phyloP scores from a whole-genome alignment of 2,797 vertebrate species.

The Microtus agrestis region DNA sequence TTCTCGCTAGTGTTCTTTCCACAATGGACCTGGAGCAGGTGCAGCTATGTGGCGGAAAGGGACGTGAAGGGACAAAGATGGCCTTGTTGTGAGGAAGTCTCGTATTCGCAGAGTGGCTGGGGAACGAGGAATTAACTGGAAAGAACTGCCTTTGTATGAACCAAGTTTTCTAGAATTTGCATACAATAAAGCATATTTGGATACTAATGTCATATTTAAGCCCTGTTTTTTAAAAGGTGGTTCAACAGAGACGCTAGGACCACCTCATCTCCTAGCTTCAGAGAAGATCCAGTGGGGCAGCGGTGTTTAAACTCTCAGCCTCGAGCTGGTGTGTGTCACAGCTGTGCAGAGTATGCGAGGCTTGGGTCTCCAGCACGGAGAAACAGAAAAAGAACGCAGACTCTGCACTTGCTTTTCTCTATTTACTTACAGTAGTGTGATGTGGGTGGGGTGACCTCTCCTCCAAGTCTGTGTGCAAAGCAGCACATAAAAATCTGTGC shows the following conservation, averaged over 20 bases:
- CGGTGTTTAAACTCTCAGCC: neutral
- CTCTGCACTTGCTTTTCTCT: neutral
- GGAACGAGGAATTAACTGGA: constrained; percentile 13
- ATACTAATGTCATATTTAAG: constrained; percentile 8
- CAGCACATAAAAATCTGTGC: too few species aligned
- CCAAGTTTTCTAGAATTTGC: constrained; percentile 54
- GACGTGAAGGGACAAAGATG: neutral
- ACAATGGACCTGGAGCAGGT: neutral
- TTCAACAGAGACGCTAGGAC: neutral
- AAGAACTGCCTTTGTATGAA: constrained; percentile 1
- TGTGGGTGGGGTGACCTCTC: neutral
- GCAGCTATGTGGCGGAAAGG: neutral
- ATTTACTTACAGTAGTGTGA: neutral
- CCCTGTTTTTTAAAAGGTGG: neutral
- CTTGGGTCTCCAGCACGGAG: neutral
- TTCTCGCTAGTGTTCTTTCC: constrained; percentile 16
- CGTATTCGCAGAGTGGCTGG: neutral
- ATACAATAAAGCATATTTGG: constrained; percentile 25
- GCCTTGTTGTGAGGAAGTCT: neutral
- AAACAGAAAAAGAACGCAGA: too few species aligned
- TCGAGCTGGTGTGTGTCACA: too few species aligned
- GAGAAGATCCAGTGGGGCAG: neutral
- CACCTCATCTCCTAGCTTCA: neutral
- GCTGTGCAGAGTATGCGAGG: neutral
- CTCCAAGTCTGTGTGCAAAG: neutral